Percentiles rank a stretch among this genome's conserved stretches.
Conservation (phyloP, 2,797 vertebrate genomes). For the Lates japonicus region DNA sequence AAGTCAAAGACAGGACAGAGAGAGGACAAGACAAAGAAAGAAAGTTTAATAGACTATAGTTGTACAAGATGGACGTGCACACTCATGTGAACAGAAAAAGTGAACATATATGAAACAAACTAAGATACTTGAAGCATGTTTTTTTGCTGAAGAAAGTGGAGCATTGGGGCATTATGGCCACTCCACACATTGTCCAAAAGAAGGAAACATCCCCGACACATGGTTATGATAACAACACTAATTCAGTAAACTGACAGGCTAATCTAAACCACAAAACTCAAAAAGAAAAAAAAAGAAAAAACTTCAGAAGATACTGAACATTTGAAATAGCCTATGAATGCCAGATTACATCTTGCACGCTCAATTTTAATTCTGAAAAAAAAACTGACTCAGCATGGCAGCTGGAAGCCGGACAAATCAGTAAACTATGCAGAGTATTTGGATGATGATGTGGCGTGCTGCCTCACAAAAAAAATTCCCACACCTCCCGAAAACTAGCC, state of each 20-base stretch:
- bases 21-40: neutral
- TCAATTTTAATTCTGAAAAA: neutral
- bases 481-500: neutral
- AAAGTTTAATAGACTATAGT: neutral
- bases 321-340: neutral
- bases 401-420: slow-evolving; percentile 10
- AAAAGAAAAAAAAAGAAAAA: neutral
- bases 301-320: neutral
- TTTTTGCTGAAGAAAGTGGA: neutral
- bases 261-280: neutral
- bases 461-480: neutral
- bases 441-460: slow-evolving; percentile 2
- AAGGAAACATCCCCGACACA: neutral
- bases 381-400: slow-evolving; percentile 17
- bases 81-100: neutral
- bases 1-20: neutral
- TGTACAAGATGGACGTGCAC: neutral
- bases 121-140: neutral
- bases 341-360: neutral
- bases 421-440: slow-evolving; percentile 34
- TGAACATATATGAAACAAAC: neutral
- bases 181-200: slow-evolving; percentile 3
- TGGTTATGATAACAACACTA: neutral
- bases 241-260: neutral
- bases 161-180: neutral